phyloP scores from a whole-genome alignment of 2,888 invertebrate genomes.

The Himalopsyche japonica region DNA sequence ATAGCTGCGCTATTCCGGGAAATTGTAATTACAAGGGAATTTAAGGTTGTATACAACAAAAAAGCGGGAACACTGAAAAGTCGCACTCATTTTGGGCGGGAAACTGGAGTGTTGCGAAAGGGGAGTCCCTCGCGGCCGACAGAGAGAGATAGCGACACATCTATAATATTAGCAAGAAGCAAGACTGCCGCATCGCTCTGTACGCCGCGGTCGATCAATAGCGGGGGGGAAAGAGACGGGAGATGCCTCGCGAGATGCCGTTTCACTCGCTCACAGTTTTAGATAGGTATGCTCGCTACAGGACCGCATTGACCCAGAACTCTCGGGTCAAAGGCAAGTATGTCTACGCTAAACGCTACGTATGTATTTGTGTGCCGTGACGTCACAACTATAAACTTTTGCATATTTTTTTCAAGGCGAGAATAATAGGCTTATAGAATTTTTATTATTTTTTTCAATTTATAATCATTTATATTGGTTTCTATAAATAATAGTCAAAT shows the following conservation, averaged over 20 bases:
- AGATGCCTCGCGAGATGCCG: neutral
- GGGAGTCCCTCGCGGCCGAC: neutral
- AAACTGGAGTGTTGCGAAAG: neutral
- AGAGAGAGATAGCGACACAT: neutral
- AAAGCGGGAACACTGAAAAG: neutral
- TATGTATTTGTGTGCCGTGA: neutral
- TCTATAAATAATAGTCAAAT: no score
- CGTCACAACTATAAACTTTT: neutral
- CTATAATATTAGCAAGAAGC: neutral
- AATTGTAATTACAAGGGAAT: neutral
- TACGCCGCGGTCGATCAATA: neutral
- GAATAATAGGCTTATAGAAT: neutral
- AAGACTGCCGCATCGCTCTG: slow-evolving; percentile 1
- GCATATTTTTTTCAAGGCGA: neutral
- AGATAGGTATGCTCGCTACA: neutral
- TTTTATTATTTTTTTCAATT: neutral
- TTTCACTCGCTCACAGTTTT: neutral
- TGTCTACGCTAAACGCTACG: neutral
- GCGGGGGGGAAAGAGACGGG: neutral
- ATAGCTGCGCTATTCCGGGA: neutral
- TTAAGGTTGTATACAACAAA: neutral
- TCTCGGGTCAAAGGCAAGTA: neutral
- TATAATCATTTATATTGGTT: neutral
- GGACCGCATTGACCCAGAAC: neutral
- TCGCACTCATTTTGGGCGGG: neutral